Percentiles rank a stretch among this genome's conserved stretches.
These are phyloP conservation scores for Abrostola tripartita DNA, from an alignment of 2,888 invertebrate species.

Conservation along the genomic window DNA sequence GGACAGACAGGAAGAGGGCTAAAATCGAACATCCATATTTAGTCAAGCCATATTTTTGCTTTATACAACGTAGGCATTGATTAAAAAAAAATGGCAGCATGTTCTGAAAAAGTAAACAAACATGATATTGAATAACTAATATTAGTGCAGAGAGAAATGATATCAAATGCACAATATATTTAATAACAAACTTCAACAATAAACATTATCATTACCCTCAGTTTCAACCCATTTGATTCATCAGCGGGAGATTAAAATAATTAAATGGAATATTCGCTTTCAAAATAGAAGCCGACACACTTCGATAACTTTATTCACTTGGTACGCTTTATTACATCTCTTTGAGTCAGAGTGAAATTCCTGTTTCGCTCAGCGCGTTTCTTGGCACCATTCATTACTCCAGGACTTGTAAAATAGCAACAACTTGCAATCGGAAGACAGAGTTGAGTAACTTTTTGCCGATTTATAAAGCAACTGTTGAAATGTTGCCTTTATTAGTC, in stretches of 20 bases:
- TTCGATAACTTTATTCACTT: constrained; percentile 43
- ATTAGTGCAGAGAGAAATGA: too few species aligned
- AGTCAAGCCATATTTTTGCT: too few species aligned
- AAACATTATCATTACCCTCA: background rate
- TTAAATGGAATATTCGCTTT: constrained; percentile 29
- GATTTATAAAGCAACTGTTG: constrained; percentile 28
- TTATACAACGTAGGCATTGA: too few species aligned
- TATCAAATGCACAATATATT: too few species aligned
- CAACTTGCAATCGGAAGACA: constrained; percentile 19
- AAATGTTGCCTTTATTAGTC: constrained; percentile 44
- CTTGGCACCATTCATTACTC: constrained; percentile 44
- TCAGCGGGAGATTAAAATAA: constrained; percentile 19
- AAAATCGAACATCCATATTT: too few species aligned
- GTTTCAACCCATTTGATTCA: constrained; percentile 9
- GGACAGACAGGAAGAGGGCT: too few species aligned
- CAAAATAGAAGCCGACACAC: constrained; percentile 19
- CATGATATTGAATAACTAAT: too few species aligned
- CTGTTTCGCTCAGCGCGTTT: constrained; percentile 26
- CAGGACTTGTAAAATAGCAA: constrained; percentile 34
- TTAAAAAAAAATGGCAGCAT: too few species aligned
- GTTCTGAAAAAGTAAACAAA: too few species aligned
- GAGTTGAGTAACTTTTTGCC: constrained; percentile 32
- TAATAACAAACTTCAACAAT: too few species aligned
- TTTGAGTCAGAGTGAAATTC: constrained; percentile 31
- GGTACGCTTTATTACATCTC: constrained; percentile 31